phyloP scores from a whole-genome alignment of 2,888 invertebrate genomes.

The Pammene fasciana region DNA sequence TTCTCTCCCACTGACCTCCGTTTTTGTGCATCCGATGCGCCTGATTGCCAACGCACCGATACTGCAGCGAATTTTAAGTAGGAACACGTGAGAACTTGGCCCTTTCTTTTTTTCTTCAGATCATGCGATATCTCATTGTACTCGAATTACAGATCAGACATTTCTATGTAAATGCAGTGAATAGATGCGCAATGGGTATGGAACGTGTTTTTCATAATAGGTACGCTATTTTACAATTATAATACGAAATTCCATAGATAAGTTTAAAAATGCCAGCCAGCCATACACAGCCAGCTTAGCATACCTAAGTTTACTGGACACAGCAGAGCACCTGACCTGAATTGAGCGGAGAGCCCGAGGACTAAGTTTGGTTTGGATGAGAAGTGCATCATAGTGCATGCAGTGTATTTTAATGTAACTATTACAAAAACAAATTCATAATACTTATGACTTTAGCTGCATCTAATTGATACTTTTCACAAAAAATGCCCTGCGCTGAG shows the following conservation, averaged over 20 bases:
- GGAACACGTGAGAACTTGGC: conserved; percentile 78
- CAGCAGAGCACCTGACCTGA: too few species aligned
- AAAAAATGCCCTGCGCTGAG: too few species aligned
- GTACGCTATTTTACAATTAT: conserved; percentile 5
- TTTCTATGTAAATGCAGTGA: conserved; percentile 42
- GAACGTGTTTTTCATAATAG: conserved; percentile 20
- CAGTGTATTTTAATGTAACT: too few species aligned
- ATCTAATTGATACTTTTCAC: too few species aligned
- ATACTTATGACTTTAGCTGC: too few species aligned
- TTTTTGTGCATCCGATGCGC: conserved; percentile 67
- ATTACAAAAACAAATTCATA: too few species aligned
- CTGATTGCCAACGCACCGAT: conserved; percentile 57
- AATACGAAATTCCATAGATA: background rate
- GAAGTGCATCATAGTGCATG: too few species aligned
- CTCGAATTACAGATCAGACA: conserved; percentile 51
- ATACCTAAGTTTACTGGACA: too few species aligned
- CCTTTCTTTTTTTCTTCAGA: conserved; percentile 58
- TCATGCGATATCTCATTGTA: conserved; percentile 69
- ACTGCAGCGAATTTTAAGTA: conserved; percentile 69
- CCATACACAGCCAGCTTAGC: too few species aligned
- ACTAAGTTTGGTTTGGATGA: too few species aligned
- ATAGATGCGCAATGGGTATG: conserved; percentile 35
- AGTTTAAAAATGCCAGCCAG: background rate
- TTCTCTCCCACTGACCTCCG: conserved; percentile 74
- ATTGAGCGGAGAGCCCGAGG: too few species aligned